phyloP scores from a whole-genome alignment of 2,888 invertebrate genomes.

The Epirrita christyi region DNA sequence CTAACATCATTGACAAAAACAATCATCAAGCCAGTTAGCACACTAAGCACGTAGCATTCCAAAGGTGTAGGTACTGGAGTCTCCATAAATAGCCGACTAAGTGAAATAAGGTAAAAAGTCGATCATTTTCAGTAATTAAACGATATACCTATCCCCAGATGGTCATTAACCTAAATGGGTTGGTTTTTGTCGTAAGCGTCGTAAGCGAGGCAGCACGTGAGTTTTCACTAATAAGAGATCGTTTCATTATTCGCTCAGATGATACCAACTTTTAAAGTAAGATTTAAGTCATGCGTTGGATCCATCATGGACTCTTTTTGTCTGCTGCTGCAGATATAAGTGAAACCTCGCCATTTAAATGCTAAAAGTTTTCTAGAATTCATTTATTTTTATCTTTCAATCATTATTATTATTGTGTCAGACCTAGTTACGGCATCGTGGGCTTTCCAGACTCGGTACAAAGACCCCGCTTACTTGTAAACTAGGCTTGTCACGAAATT shows the following conservation, averaged over 20 bases:
- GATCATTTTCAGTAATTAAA: slow-evolving; percentile 60
- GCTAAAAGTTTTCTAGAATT: too few species aligned
- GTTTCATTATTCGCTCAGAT: too few species aligned
- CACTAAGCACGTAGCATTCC: slow-evolving; percentile 14
- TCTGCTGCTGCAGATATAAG: too few species aligned
- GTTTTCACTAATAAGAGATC: too few species aligned
- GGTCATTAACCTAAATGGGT: slow-evolving; percentile 64
- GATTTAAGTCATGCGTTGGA: too few species aligned
- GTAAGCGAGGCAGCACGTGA: background rate
- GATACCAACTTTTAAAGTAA: too few species aligned
- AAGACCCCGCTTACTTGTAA: background rate
- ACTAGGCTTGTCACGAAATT: slow-evolving; percentile 19
- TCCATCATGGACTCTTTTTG: too few species aligned
- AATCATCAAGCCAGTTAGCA: slow-evolving; percentile 10
- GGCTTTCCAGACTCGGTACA: too few species aligned
- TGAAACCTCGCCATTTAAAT: too few species aligned
- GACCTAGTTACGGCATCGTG: too few species aligned
- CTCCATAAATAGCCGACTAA: slow-evolving; percentile 14
- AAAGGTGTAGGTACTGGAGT: slow-evolving; percentile 2
- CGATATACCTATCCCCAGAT: slow-evolving; percentile 63
- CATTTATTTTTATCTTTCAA: too few species aligned
- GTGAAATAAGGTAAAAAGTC: slow-evolving; percentile 30
- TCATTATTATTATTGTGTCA: too few species aligned
- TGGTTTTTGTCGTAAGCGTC: slow-evolving; percentile 38
- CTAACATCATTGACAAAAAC: slow-evolving; percentile 5